phyloP scores from a whole-genome alignment of 2,113 vertebrate genomes.

The Sander vitreus region DNA sequence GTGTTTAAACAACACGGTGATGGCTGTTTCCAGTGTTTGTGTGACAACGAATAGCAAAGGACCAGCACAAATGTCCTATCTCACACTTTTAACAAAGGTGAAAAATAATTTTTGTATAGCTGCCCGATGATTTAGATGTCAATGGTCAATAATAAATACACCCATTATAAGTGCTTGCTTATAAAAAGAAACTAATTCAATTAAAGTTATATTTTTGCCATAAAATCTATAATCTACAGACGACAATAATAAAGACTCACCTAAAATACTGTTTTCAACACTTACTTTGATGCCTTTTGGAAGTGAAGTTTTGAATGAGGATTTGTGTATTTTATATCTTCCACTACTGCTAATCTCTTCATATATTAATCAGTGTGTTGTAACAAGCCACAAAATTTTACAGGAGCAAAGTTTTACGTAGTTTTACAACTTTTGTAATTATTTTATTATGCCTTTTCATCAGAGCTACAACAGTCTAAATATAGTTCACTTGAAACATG shows the following conservation, averaged over 20 bases:
- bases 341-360: neutral
- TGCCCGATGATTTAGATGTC: too few species aligned
- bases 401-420: neutral
- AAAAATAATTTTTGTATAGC: too few species aligned
- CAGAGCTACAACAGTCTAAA: neutral
- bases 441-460: conserved; percentile 1
- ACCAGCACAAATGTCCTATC: too few species aligned
- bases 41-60: too few species aligned
- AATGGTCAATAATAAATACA: neutral
- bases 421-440: neutral
- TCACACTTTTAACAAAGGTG: too few species aligned
- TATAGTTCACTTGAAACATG: conserved; percentile 3
- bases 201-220: neutral
- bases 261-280: neutral
- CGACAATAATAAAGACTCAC: neutral
- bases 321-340: neutral
- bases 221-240: neutral
- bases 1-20: too few species aligned
- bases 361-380: neutral
- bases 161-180: neutral
- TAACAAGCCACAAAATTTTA: neutral
- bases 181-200: neutral
- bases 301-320: neutral
- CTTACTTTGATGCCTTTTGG: neutral
- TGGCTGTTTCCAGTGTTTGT: too few species aligned